Evolutionary conservation across 2,888 invertebrate species (phyloP), one percentile per base, ranked within the genome.

Genomic region (Athalia rosae): DNA sequence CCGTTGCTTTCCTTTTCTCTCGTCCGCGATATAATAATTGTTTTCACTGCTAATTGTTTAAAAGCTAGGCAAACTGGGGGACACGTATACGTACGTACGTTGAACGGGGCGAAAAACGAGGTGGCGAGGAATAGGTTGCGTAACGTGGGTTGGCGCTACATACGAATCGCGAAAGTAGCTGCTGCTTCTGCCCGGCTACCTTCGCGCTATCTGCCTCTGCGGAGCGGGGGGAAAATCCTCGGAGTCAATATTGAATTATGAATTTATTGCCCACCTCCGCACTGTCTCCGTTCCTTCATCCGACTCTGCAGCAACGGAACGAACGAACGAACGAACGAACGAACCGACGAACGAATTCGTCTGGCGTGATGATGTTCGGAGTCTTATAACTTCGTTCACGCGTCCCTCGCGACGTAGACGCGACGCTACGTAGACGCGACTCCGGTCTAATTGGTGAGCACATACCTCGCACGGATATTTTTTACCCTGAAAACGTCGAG

Each of bases 231-330:
- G 85, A 86, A 85, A 85, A 84, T 86, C 84, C 83, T 79, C 80
- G 84, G 84, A 84, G 88, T 88, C 88, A 88, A 88, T 88, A 88
- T 88, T 88, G 87, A 88, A 85, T 86, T 87, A 88, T 87, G 86
- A 87, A 88, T 87, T 88, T 88, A 88, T 87, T 86, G 85, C 83
- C 84, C 82, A 81, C 58, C 78, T 53, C 41, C 69, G 45, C 64
- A 11, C n/a, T 6, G 4, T 69, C 58, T 45, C 13, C 58, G 50
- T 71, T 58, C 56, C 45, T 45, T 71, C 58, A 41, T 28, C 28
- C 28, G 28, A 28, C 53, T 8, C 67, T 67, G 9, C 50, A 53
- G 28, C 48, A n/a, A n/a, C n/a, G n/a, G 67, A 67, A 28, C 45
- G 53, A 67, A 50, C 28, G 9, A 6, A 48, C 11, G n/a, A n/a